Percentiles rank a stretch among this genome's conserved stretches.
Evolutionary conservation across 2,797 vertebrate genomes (phyloP).

Genomic region (Bradypodion pumilum): DNA sequence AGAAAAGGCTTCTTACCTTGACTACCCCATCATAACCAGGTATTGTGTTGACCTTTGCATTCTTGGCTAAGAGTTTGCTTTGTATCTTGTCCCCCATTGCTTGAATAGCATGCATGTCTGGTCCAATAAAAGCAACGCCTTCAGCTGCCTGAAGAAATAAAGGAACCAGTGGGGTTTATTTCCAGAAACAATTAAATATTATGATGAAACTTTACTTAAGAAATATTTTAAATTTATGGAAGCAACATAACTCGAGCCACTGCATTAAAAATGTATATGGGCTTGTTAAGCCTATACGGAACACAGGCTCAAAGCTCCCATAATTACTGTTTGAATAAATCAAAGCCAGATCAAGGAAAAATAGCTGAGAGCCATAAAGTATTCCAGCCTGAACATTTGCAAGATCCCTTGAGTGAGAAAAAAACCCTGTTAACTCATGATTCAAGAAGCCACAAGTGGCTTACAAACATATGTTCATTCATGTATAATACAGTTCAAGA

Average conservation of each 20-base stretch:
- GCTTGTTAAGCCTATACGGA: slow-evolving; percentile 36
- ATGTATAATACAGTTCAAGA: slow-evolving; percentile 29
- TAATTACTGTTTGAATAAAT: slow-evolving; percentile 61
- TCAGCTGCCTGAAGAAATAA: slow-evolving; percentile 88
- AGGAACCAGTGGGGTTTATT: slow-evolving; percentile 76
- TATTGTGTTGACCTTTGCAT: slow-evolving; percentile 89
- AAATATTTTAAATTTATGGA: slow-evolving; percentile 26
- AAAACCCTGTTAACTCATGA: slow-evolving; percentile 37
- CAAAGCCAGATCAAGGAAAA: slow-evolving; percentile 58
- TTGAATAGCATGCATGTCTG: slow-evolving; percentile 89
- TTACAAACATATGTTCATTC: slow-evolving; percentile 38
- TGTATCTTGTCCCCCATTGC: slow-evolving; percentile 97
- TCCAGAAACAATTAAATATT: slow-evolving; percentile 32
- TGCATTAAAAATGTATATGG: slow-evolving; percentile 57
- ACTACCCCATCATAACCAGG: slow-evolving; percentile 83
- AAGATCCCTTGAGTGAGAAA: slow-evolving; percentile 44
- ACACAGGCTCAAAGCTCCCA: slow-evolving; percentile 40
- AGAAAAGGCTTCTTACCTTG: slow-evolving; percentile 82
- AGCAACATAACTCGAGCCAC: slow-evolving; percentile 44
- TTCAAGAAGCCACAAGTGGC: slow-evolving; percentile 23
- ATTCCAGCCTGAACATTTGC: slow-evolving; percentile 48
- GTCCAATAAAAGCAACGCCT: slow-evolving; percentile 94
- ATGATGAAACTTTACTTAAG: slow-evolving; percentile 34
- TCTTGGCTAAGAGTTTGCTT: slow-evolving; percentile 92
- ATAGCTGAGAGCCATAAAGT: slow-evolving; percentile 47